Evolutionary conservation across 2,888 invertebrate species (phyloP), one percentile per base, ranked within the genome.

Genomic region (Ametastegia equiseti): DNA sequence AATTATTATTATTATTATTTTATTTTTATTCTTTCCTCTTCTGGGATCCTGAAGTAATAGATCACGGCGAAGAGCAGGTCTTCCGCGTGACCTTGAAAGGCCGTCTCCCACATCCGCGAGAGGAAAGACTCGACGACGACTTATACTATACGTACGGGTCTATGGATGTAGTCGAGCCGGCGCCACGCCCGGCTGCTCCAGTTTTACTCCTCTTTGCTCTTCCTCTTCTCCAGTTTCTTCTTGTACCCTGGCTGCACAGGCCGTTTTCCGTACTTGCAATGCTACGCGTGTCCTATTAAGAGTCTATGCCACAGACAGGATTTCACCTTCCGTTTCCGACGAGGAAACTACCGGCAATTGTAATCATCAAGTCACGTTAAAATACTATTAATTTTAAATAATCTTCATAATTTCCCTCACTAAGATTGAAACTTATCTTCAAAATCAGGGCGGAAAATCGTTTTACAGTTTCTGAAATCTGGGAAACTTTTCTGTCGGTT

Each of bases 161-260:
- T 60, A 27, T 78, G 42, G 42, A 60, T n/a, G 78, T 78, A 50
- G 54, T 57, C 19, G 45, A 30, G 77, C 9, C 39, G 19, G n/a
- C 78, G 78, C 78, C 78, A 78, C 78, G 78, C 78, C 78, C 42
- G 36, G 60, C 19, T 78, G 78, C 78, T 78, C 78, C 78, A 78
- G 78, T 78, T 78, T 63, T 50, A 47, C 78, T 60, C 60, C 42
- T 63, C 9, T 60, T 57, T 60, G 42, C 42, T 63, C 9, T 60
- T 57, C 11, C 36, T 78, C 78, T 63, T 36, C n/a, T n/a, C n/a
- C n/a, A 42, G 71, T 19, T 42, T 78, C 27, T 23, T 39, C 39
- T 23, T 15, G n/a, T 39, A n/a, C n/a, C 54, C 54, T 19, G 54
- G 39, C 54, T 54, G 11, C 23, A n/a, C n/a, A 67, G 65, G 65